Conservation (phyloP, 2,888 invertebrate genomes). For the Drosophila anceps region DNA sequence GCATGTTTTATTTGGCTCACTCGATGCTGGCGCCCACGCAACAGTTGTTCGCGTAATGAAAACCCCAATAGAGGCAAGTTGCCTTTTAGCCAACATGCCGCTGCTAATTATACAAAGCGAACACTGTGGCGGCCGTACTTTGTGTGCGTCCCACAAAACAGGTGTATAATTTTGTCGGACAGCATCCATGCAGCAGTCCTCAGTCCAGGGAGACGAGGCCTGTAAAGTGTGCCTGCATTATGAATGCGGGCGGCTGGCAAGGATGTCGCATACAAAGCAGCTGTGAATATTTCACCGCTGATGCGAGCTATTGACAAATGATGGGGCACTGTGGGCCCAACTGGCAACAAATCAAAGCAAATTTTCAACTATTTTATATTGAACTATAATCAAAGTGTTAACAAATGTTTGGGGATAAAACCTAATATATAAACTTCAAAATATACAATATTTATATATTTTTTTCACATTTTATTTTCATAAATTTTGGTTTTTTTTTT, state of each 20-base stretch:
- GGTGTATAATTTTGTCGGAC: background rate
- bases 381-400: background rate
- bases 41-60: conserved; percentile 4
- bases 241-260: background rate
- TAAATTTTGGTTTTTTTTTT: too few species aligned
- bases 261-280: background rate
- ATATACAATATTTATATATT: too few species aligned
- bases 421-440: too few species aligned
- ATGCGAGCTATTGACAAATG: background rate
- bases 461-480: too few species aligned
- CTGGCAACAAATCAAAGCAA: background rate
- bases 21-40: conserved; percentile 4
- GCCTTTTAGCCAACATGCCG: conserved; percentile 8
- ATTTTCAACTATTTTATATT: background rate
- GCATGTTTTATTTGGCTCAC: conserved; percentile 9
- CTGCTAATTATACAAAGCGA: conserved; percentile 9
- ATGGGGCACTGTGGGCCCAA: background rate
- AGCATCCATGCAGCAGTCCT: background rate
- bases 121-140: background rate
- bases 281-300: background rate
- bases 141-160: background rate
- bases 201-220: background rate
- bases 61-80: background rate
- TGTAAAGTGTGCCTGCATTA: background rate
- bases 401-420: background rate